Conservation (phyloP, 2,888 invertebrate species). For the Brenthis daphne region DNA sequence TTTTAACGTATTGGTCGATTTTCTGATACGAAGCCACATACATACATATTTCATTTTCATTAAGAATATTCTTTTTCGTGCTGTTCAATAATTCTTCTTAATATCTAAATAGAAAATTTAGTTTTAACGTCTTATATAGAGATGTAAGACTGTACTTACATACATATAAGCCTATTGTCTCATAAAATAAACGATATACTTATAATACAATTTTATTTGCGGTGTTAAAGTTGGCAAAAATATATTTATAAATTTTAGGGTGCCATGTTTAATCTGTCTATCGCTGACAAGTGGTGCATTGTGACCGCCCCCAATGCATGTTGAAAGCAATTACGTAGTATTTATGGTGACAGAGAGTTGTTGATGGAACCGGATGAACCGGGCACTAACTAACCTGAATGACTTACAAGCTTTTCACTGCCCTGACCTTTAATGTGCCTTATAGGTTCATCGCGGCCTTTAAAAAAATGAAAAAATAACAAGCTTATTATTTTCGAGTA, state of each 20-base stretch:
- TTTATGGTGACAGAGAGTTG: conserved; percentile 46
- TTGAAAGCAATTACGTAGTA: conserved; percentile 35
- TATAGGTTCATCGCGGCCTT: background rate
- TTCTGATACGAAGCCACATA: no score
- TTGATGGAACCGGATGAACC: conserved; percentile 43
- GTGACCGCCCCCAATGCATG: conserved; percentile 5
- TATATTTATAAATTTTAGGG: background rate
- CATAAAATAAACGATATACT: no score
- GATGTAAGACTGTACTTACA: no score
- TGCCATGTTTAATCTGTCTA: background rate
- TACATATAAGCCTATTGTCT: no score
- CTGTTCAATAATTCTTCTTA: no score
- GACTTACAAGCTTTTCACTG: conserved; percentile 38
- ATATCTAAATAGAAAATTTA: no score
- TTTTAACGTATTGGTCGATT: no score
- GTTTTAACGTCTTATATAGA: no score
- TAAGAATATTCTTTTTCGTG: no score
- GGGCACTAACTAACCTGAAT: conserved; percentile 50
- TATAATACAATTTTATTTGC: background rate
- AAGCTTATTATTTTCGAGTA: no score
- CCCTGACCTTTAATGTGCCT: conserved; percentile 30
- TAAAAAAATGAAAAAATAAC: background rate
- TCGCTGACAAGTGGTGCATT: conserved; percentile 7
- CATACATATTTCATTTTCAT: no score
- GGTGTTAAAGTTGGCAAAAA: background rate